phyloP scores from a whole-genome alignment of 35 echinoderm and acorn worm species.

The Acanthaster planci region DNA sequence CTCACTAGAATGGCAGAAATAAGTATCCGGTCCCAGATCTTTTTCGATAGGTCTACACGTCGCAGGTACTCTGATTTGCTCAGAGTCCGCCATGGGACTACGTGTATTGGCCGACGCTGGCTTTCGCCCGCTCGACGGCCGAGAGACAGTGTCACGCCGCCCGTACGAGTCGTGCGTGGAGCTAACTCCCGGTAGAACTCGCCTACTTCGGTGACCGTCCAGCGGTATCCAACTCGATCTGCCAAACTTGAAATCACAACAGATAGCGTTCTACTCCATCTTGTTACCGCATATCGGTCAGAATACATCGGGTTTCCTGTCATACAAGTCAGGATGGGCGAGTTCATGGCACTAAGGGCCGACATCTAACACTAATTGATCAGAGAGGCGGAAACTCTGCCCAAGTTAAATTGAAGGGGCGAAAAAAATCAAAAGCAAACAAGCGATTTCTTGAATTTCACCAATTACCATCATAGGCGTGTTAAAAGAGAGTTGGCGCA shows the following conservation, averaged over 20 bases:
- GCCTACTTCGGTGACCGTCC: no score
- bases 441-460: slow-evolving; percentile 23
- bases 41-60: no score
- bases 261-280: background rate
- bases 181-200: no score
- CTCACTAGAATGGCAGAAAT: no score
- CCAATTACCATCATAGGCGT: slow-evolving; percentile 19
- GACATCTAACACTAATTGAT: slow-evolving; percentile 23
- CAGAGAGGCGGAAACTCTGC: background rate
- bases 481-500: background rate
- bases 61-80: no score
- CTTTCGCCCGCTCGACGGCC: no score
- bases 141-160: no score
- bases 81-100: no score
- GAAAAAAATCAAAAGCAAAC: background rate
- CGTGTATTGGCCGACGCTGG: no score
- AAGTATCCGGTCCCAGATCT: no score
- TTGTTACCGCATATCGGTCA: slow-evolving; percentile 9
- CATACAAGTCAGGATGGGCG: background rate
- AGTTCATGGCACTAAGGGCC: slow-evolving; percentile 12
- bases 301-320: slow-evolving; percentile 9
- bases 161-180: no score
- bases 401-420: slow-evolving; percentile 4
- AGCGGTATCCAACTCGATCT: no score
- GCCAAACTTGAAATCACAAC: background rate